Conservation (phyloP, 2,797 vertebrate genomes). For the Epinephelus awoara region DNA sequence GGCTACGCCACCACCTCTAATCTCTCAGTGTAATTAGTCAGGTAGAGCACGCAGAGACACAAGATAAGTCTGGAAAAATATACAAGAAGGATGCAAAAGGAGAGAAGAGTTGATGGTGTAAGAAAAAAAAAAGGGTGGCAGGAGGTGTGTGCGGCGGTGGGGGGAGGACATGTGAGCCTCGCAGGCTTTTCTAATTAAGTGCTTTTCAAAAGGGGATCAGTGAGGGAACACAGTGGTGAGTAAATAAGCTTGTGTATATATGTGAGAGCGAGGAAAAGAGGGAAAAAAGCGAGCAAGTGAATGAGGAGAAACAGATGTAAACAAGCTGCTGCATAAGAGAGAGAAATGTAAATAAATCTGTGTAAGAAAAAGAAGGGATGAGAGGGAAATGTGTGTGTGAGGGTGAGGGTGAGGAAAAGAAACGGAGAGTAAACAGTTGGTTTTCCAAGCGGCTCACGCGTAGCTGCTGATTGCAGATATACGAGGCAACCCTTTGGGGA, state of each 20-base stretch:
- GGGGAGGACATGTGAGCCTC: constrained; percentile 37
- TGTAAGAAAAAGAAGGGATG: constrained; percentile 44
- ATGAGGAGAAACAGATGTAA: constrained; percentile 61
- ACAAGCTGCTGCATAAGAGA: constrained; percentile 62
- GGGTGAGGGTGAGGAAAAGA: constrained; percentile 16
- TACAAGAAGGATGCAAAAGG: constrained; percentile 36
- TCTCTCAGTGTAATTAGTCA: constrained; percentile 74
- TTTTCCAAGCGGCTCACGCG: constrained; percentile 50
- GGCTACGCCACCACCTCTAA: constrained; percentile 58
- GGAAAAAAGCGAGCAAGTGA: constrained; percentile 2
- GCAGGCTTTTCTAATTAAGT: constrained; percentile 78
- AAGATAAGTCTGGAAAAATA: constrained; percentile 31
- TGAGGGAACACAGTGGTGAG: constrained; percentile 59
- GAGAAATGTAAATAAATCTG: constrained; percentile 66
- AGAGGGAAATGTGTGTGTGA: constrained; percentile 10
- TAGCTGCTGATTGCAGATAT: constrained; percentile 48
- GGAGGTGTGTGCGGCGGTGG: constrained; percentile 27
- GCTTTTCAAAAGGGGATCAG: constrained; percentile 74
- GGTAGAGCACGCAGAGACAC: constrained; percentile 52
- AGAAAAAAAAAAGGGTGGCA: constrained; percentile 15
- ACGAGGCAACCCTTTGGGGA: constrained; percentile 33
- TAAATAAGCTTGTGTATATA: constrained; percentile 65
- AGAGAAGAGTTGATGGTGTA: constrained; percentile 18
- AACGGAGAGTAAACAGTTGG: constrained; percentile 54
- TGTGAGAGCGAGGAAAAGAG: background rate